Base-by-base conservation (phyloP, 2,113 vertebrate genomes). In the Lynx canadensis region DNA sequence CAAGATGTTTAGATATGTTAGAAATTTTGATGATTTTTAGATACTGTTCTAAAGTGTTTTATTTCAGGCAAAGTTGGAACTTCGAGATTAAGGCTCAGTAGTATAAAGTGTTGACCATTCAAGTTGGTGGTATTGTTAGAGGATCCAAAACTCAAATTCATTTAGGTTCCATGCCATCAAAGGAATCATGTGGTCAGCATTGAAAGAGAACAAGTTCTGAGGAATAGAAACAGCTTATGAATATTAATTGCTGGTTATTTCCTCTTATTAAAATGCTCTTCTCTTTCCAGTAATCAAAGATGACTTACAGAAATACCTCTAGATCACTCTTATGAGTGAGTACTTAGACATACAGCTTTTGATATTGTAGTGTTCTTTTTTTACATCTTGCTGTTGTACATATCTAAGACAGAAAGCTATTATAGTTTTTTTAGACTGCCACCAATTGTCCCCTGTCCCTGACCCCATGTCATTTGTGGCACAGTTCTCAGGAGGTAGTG, bases 171-270 rank as follows among this genome's bases (percentile, higher is more conserved):
- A 38, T 81, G 78, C 73, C 60, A 57, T 69, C 63, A 90, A 95
- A 81, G 71, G 79, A 95, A 69, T 45, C 5, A 23, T 55, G 31
- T 0, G 25, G 60, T 95, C 29, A 84, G 36, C 73, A 93, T 1
- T 84, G 55, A 85, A 95, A 94, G 83, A 93, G 87, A 97, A 85
- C 21, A 82, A 68, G 14, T 93, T 97, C 69, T 89, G n/a, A 93
- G 65, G 78, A 79, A 3, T 91, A 93, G 78, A 91, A 82, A 91
- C 9, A 81, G 60, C 23, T 45, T 41, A 36, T 94, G 45, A 92
- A 36, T 96, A 82, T 91, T 68, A 86, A 89, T 76, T 97, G 19
- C 60, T 97, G 33, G 33, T 76, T 89, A 63, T 96, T 93, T 97
- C 41, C 15, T 93, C 13, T 60, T 91, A 68, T 7, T 95, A 55